These are phyloP conservation scores for Eupithecia abbreviata DNA, from an alignment of 2,888 invertebrate species.

Conservation along the genomic window DNA sequence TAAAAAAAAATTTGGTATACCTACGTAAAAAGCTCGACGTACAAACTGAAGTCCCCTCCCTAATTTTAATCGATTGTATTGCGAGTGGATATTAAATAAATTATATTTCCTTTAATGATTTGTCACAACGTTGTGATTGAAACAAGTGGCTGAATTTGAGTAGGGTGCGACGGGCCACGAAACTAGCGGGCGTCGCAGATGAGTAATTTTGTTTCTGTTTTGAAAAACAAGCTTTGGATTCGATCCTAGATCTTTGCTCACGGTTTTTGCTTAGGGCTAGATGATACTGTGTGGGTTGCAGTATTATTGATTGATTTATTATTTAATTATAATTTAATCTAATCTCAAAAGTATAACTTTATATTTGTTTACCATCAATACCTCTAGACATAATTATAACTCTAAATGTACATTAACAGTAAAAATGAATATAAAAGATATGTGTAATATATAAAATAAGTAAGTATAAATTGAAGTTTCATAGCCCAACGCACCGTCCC, in stretches of 20 bases:
- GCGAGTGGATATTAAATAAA: conserved; percentile 80
- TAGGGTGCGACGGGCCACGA: conserved; percentile 47
- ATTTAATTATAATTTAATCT: neutral
- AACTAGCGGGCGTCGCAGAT: conserved; percentile 15
- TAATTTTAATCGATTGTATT: conserved; percentile 52
- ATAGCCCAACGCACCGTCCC: conserved; percentile 44
- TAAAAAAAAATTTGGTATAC: neutral
- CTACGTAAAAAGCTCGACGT: neutral
- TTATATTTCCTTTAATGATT: conserved; percentile 79
- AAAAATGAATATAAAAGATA: no score
- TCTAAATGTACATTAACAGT: no score
- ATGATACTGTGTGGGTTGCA: no score
- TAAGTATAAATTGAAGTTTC: neutral
- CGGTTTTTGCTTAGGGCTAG: no score
- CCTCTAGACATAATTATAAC: neutral
- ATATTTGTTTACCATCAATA: neutral
- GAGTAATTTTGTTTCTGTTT: neutral
- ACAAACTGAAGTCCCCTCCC: conserved; percentile 42
- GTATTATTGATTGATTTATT: no score
- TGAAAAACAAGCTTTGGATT: no score
- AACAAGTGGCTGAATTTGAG: conserved; percentile 77
- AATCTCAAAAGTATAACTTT: neutral
- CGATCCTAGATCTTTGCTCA: no score
- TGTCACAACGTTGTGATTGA: conserved; percentile 78
- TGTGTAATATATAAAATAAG: no score